A percentile compares a stretch with the other conserved stretches of the same genome.
These are phyloP conservation scores for Tenthredo distinguenda DNA, from an alignment of 2,888 invertebrate genomes.

Conservation along the genomic window DNA sequence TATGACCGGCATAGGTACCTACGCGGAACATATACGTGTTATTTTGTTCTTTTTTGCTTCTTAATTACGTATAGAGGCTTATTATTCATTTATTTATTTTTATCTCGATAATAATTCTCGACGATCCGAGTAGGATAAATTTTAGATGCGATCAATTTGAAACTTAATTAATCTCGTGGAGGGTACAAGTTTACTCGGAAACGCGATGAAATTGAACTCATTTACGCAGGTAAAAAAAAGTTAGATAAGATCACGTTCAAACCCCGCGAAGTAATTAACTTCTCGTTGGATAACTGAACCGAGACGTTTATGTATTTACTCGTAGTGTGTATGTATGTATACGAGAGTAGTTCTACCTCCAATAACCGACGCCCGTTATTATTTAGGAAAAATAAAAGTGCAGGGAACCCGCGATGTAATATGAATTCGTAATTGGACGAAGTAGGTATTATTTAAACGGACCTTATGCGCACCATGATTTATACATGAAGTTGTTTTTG, in stretches of 20 bases:
- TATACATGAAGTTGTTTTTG: slow-evolving; percentile 36
- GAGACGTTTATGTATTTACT: not conserved
- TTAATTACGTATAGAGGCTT: not conserved
- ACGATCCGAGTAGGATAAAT: slow-evolving; percentile 21
- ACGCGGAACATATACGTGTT: slow-evolving; percentile 25
- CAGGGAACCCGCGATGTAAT: not conserved
- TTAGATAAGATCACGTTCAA: not conserved
- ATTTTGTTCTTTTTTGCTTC: slow-evolving; percentile 53
- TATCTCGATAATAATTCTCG: not conserved
- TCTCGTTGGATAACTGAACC: not conserved
- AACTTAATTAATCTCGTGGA: slow-evolving; percentile 27
- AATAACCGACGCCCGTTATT: not conserved
- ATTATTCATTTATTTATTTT: not conserved
- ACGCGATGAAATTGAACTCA: slow-evolving; percentile 37
- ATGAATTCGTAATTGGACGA: slow-evolving; percentile 27
- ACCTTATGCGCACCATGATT: not conserved
- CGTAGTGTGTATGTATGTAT: not conserved
- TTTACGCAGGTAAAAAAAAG: not conserved
- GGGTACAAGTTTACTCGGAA: not conserved
- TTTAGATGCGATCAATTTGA: slow-evolving; percentile 13
- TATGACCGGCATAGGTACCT: slow-evolving; percentile 26
- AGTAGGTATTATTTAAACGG: not conserved
- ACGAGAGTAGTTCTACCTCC: not conserved
- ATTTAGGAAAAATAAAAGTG: slow-evolving; percentile 1
- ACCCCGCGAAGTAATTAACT: not conserved